phyloP scores from a whole-genome alignment of 1,140 invertebrate species.

The Tetraneura akinire region DNA sequence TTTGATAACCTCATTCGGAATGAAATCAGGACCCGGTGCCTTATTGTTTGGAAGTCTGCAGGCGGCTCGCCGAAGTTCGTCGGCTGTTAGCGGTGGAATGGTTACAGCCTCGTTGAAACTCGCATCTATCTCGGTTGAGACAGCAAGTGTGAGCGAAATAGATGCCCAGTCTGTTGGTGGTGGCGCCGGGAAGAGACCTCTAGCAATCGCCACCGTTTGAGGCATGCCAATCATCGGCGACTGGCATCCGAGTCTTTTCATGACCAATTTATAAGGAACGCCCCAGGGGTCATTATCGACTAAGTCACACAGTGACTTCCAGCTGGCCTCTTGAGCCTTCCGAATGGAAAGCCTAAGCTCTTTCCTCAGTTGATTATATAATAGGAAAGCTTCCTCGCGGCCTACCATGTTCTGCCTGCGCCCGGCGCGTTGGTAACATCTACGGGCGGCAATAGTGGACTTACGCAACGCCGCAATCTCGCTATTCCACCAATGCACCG shows the following conservation, averaged over 20 bases:
- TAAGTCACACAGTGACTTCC: not conserved
- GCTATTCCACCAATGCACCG: too few species aligned
- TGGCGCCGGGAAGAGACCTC: too few species aligned
- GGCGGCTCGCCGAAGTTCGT: not conserved
- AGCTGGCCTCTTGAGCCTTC: not conserved
- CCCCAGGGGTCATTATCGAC: conserved; percentile 30
- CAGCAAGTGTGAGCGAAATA: too few species aligned
- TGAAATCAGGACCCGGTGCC: not conserved
- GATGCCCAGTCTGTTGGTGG: too few species aligned
- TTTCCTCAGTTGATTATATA: fast-evolving
- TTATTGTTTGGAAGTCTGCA: not conserved
- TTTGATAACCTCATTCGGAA: not conserved
- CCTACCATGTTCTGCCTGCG: not conserved
- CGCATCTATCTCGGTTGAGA: too few species aligned
- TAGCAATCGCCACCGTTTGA: too few species aligned
- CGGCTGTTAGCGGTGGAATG: not conserved
- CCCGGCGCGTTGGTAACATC: not conserved
- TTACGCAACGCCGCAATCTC: too few species aligned
- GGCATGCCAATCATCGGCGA: too few species aligned
- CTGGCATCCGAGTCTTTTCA: too few species aligned
- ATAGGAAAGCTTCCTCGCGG: too few species aligned
- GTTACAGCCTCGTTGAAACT: too few species aligned
- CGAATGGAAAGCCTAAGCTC: not conserved
- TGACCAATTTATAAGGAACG: too few species aligned
- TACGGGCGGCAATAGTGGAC: not conserved